Evolutionary conservation across 2,113 vertebrate species (phyloP), one percentile per base, ranked within the genome.

Genomic region (Thymallus thymallus): DNA sequence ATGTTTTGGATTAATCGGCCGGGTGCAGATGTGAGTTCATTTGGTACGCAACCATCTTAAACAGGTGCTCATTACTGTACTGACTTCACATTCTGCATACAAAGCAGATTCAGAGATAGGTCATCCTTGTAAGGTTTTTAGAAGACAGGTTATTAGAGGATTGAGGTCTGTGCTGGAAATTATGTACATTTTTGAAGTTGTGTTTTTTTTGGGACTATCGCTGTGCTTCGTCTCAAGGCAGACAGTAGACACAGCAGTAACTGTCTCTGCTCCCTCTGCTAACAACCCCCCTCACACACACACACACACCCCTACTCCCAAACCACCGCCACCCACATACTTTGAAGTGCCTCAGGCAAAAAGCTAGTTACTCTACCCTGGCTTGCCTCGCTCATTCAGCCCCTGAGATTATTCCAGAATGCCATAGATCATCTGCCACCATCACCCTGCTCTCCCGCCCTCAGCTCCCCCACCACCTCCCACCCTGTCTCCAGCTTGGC

Each of bases 121-220:
- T 97, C 96, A 96, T 96, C 96, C 94, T 91, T 95, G 94, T 95
- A 94, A 94, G 93, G 92, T 95, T 95, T 97, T 96, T 94, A 96
- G 93, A 94, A 95, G 94, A 93, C 93, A 94, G 94, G 91, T 96
- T 97, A 95, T 96, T 96, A 95, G 94, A 94, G 94, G 94, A 95
- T 94, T 95, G 94, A 92, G 91, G 85, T 85, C 89, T 92, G 88
- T 89, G 93, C 92, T 23, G 55, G 91, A 91, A 94, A 95, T n/a
- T 93, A 93, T 94, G 93, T 88, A 91, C 84, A 86, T 91, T 89
- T 88, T 90, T 87, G 84, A 88, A 87, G 74, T 87, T 80, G 77
- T 82, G 48, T 18, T 18, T 51, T 51, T 51, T 0, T 14, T 14
- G 14, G 48, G 80, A 91, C 85, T 91, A 88, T 89, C 1, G 48